Evolutionary conservation across 2,113 vertebrate species (phyloP).

Genomic region (Tyrannus savana): DNA sequence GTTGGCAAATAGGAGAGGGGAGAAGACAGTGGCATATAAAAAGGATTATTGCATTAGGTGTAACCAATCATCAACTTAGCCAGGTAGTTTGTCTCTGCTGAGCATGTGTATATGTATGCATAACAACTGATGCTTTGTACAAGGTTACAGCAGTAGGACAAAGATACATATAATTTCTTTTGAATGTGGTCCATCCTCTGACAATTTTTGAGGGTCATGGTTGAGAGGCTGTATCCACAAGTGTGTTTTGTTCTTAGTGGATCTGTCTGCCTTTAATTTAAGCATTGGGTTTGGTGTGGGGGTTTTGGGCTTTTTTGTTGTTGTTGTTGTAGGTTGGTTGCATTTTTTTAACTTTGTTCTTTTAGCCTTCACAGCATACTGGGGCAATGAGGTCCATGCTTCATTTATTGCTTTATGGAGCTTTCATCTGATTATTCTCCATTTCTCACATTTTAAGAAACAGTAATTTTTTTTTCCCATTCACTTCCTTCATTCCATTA

Average conservation of each 20-base stretch:
- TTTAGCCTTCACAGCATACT: neutral
- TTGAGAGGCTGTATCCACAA: neutral
- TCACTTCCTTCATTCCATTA: neutral
- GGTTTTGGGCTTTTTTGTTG: neutral
- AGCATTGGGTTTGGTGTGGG: neutral
- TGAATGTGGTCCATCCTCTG: fast-evolving
- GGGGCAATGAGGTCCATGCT: neutral
- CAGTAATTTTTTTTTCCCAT: neutral
- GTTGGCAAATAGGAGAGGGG: neutral
- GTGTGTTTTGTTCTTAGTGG: neutral
- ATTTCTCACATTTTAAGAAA: neutral
- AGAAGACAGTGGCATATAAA: neutral
- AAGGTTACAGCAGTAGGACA: neutral
- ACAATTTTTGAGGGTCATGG: neutral
- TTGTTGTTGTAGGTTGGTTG: neutral
- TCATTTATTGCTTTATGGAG: neutral
- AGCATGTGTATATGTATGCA: too few species aligned
- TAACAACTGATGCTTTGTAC: fast-evolving
- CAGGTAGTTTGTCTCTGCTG: neutral
- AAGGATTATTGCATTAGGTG: neutral
- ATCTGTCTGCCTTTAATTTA: neutral
- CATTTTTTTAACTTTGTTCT: neutral
- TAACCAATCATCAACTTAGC: neutral
- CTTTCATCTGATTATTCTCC: neutral
- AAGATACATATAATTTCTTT: neutral